Conservation (phyloP, 2,113 vertebrate species). For the Centropus unirufus region DNA sequence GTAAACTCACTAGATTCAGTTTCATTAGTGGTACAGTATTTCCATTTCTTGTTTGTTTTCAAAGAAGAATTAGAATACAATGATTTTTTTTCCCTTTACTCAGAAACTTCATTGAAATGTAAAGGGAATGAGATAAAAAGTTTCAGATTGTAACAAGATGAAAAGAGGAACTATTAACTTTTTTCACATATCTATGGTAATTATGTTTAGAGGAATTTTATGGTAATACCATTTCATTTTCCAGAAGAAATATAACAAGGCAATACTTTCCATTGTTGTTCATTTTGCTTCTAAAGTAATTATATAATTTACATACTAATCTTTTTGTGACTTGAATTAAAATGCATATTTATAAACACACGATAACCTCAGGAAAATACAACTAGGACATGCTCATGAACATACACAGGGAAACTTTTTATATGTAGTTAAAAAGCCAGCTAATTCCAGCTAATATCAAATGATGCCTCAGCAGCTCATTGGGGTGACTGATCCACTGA, state of each 20-base stretch:
- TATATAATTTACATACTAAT: conserved; percentile 28
- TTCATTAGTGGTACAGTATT: neutral
- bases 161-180: conserved; percentile 28
- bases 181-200: neutral
- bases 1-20: neutral
- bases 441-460: neutral
- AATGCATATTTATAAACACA: neutral
- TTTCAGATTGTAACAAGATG: neutral
- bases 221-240: conserved; percentile 16
- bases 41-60: neutral
- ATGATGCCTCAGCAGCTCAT: neutral
- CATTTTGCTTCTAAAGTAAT: conserved; percentile 23
- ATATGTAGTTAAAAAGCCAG: neutral
- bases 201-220: conserved; percentile 3
- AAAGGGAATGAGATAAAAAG: neutral
- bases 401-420: neutral
- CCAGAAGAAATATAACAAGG: neutral
- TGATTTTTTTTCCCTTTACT: neutral
- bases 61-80: neutral
- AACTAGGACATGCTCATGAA: neutral
- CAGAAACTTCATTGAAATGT: neutral
- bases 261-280: conserved; percentile 26
- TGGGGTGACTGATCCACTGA: neutral
- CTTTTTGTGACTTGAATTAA: conserved; percentile 45
- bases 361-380: neutral